These are phyloP conservation scores for Drosophila jambulina DNA, from an alignment of 1,140 invertebrate species.

Conservation along the genomic window DNA sequence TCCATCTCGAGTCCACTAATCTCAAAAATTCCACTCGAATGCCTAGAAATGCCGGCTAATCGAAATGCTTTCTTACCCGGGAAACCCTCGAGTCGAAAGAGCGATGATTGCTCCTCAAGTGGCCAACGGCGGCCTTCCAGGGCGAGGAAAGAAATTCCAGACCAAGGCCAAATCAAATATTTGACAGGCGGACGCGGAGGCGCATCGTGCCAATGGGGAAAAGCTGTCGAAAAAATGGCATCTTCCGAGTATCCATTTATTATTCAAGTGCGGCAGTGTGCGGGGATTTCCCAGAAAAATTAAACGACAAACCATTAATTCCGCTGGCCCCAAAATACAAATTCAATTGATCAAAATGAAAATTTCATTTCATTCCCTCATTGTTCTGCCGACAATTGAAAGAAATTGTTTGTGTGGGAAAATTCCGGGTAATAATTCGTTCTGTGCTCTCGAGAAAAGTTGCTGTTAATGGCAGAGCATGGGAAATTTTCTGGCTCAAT, in stretches of 20 bases:
- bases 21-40: conserved; percentile 59
- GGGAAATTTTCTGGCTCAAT: conserved; percentile 17
- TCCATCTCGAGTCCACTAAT: conserved; percentile 52
- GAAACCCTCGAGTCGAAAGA: conserved; percentile 13
- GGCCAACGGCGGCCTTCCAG: conserved; percentile 16
- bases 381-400: conserved; percentile 5
- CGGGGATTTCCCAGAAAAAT: conserved; percentile 18
- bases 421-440: conserved; percentile 14
- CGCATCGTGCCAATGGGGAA: conserved; percentile 3
- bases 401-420: background rate
- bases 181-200: conserved; percentile 26
- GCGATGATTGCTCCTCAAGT: conserved; percentile 4
- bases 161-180: conserved; percentile 57
- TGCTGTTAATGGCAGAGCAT: conserved; percentile 40
- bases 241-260: conserved; percentile 20
- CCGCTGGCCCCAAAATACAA: conserved; percentile 18
- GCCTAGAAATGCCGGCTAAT: conserved; percentile 16
- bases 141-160: conserved; percentile 5
- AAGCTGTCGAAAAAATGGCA: conserved; percentile 36
- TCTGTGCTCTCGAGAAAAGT: conserved; percentile 13
- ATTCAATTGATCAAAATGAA: conserved; percentile 47
- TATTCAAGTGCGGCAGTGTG: conserved; percentile 8
- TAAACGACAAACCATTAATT: conserved; percentile 46
- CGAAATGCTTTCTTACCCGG: conserved; percentile 18
- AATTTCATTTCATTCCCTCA: conserved; percentile 16